Percentiles rank a stretch among this genome's conserved stretches.
Conservation (phyloP, 2,113 vertebrate species). For the Xyliphius kryptos region DNA sequence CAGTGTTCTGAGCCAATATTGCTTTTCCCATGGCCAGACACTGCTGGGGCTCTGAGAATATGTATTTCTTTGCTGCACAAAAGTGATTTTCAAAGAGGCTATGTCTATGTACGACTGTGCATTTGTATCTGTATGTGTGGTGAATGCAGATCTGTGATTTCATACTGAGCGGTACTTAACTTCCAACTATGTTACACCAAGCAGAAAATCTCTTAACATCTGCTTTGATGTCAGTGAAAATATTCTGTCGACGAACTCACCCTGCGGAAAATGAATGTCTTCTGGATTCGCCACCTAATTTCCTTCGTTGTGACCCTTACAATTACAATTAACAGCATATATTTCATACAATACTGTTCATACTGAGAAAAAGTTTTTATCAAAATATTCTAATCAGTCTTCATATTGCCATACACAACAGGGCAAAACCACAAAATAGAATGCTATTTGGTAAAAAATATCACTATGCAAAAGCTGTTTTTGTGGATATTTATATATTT, state of each 20-base stretch:
- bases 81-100: constrained; percentile 23
- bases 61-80: constrained; percentile 46
- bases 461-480: no score
- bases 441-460: no score
- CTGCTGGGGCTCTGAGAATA: constrained; percentile 38
- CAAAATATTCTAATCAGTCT: not conserved
- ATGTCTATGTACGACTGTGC: no score
- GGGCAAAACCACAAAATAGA: no score
- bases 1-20: constrained; percentile 57
- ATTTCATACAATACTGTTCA: constrained; percentile 10
- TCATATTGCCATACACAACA: no score
- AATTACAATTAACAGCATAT: constrained; percentile 17
- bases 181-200: constrained; percentile 13
- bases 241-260: not conserved
- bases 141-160: not conserved
- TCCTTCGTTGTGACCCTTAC: not conserved
- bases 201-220: constrained; percentile 16
- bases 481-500: no score
- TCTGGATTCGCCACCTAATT: constrained; percentile 10
- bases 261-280: not conserved
- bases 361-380: constrained; percentile 2
- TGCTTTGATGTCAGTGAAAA: constrained; percentile 6
- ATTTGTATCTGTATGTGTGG: no score
- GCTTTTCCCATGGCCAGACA: constrained; percentile 49
- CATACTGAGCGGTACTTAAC: not conserved